These are phyloP conservation scores for Macroglossus sobrinus DNA, from an alignment of 2,113 vertebrate species.

Conservation along the genomic window DNA sequence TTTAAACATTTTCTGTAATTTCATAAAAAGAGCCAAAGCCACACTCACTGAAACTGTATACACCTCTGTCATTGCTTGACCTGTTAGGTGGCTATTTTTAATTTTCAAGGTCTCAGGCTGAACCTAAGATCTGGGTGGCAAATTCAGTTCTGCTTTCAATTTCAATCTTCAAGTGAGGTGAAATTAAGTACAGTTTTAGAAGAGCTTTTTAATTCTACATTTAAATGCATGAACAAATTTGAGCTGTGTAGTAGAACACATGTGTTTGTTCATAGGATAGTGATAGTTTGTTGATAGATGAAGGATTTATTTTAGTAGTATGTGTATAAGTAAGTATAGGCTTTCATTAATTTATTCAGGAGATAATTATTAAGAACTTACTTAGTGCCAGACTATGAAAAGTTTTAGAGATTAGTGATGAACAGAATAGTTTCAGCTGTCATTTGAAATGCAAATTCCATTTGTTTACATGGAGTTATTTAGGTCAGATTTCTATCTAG, in stretches of 20 bases:
- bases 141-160: slow-evolving; percentile 19
- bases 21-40: background rate
- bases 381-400: background rate
- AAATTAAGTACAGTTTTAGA: slow-evolving; percentile 20
- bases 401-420: background rate
- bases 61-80: slow-evolving; percentile 1
- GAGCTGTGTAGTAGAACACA: background rate
- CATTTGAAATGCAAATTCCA: slow-evolving; percentile 10
- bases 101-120: background rate
- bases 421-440: background rate
- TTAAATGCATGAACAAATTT: background rate
- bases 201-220: background rate
- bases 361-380: background rate
- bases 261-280: background rate
- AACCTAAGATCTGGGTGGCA: background rate
- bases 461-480: background rate
- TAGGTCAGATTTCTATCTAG: background rate
- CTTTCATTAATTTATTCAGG: background rate
- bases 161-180: slow-evolving; percentile 1
- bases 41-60: background rate
- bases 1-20: background rate
- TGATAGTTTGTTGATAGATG: background rate
- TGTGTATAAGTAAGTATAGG: background rate
- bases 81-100: slow-evolving; percentile 24
- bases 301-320: background rate